A percentile compares a stretch with the other conserved stretches of the same genome.
phyloP scores from a whole-genome alignment of 2,888 invertebrate species.

The Brachypterus glaber region DNA sequence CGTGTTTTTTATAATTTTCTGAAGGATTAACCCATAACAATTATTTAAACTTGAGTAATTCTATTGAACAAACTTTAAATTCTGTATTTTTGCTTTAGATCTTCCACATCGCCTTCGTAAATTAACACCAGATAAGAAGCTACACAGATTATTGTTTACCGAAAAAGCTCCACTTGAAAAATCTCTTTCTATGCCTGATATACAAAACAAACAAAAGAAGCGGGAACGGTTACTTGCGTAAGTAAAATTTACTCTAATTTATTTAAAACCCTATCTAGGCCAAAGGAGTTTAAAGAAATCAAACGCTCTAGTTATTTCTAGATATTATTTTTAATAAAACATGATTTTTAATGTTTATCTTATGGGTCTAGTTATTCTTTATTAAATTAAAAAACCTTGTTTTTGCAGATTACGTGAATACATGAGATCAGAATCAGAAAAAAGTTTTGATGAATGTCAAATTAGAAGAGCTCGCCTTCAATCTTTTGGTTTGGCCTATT shows the following conservation, averaged over 20 bases:
- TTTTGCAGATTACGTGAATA: slow-evolving; percentile 55
- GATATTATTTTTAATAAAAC: too few relatives aligned
- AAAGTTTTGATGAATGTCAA: slow-evolving; percentile 60
- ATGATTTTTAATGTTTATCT: background rate
- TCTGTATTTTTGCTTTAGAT: slow-evolving; percentile 17
- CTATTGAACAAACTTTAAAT: too few relatives aligned
- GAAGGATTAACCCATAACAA: too few relatives aligned
- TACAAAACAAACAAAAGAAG: slow-evolving; percentile 64
- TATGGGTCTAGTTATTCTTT: slow-evolving; percentile 1
- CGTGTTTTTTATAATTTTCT: too few relatives aligned
- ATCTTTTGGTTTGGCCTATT: slow-evolving; percentile 57
- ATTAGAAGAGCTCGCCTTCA: slow-evolving; percentile 54
- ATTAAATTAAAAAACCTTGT: slow-evolving; percentile 7
- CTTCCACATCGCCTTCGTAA: slow-evolving; percentile 27
- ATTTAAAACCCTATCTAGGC: background rate
- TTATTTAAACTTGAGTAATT: too few relatives aligned
- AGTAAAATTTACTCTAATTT: slow-evolving; percentile 35
- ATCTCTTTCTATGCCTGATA: slow-evolving; percentile 76
- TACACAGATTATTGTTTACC: slow-evolving; percentile 32
- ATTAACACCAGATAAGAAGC: slow-evolving; percentile 42
- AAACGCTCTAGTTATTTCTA: too few relatives aligned
- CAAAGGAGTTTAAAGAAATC: too few relatives aligned
- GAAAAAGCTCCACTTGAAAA: slow-evolving; percentile 59
- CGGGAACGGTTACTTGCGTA: slow-evolving; percentile 61
- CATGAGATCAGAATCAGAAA: slow-evolving; percentile 71